Percentiles rank a stretch among this genome's conserved stretches.
Conservation (phyloP, 1,140 invertebrate species). For the Heliconius melpomene region DNA sequence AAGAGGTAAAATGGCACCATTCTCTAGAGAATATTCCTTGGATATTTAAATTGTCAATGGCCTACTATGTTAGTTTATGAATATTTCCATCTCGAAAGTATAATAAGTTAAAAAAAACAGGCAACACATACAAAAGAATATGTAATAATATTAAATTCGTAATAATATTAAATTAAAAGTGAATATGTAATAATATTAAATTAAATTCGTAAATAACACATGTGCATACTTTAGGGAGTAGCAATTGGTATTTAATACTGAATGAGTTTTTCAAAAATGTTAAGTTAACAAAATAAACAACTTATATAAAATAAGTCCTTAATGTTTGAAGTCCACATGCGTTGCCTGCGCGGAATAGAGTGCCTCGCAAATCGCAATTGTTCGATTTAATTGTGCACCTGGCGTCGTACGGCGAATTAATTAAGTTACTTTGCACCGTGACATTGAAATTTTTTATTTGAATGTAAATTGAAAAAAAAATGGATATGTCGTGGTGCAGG, state of each 20-base stretch:
- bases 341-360: conserved; percentile 26
- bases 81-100: too few species aligned
- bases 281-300: conserved; percentile 28
- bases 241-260: background rate
- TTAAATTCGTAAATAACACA: background rate
- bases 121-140: too few species aligned
- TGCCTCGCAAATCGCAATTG: conserved; percentile 36
- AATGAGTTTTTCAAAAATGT: background rate
- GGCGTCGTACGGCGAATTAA: conserved; percentile 32
- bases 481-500: background rate
- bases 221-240: background rate
- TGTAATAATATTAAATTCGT: background rate
- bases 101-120: too few species aligned
- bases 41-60: background rate
- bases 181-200: background rate
- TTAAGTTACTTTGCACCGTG: conserved; percentile 15
- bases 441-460: background rate
- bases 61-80: too few species aligned
- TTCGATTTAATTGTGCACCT: conserved; percentile 40
- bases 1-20: background rate
- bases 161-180: background rate
- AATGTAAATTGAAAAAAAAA: background rate
- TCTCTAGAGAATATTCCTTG: background rate
- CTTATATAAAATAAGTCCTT: background rate
- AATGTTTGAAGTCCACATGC: conserved; percentile 24